Evolutionary conservation across 2,797 vertebrate species (phyloP), one percentile per base, ranked within the genome.

Genomic region (Rhinogobio ventralis): DNA sequence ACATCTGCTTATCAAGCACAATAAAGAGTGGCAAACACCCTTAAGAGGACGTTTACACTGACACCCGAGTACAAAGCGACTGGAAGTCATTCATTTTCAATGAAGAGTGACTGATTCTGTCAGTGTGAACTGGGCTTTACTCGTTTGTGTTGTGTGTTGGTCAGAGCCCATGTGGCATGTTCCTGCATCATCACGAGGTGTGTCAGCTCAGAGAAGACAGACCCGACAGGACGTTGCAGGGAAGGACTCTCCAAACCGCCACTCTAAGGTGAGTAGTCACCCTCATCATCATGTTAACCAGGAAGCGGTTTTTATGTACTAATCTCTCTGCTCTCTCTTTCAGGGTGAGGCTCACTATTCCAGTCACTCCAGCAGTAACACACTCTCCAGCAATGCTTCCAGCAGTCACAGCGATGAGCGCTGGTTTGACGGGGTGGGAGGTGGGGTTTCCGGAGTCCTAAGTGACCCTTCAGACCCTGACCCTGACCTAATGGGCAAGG

Each of bases 361-460:
- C 51, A 98, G 97, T 89, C 97, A 97, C 91, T 98, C 97, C 91
- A 98, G 97, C 95, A 99, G 96, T 82, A 98, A 97, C 91, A 99
- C 97, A 0, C 93, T 98, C 49, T 98, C 97, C 91, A 99, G 97
- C 64, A 97, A 96, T 4, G 95, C 97, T 0, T 98, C 97, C 92
- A 98, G 97, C 93, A 93, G 93, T 91, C 97, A 98, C 93, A 98
- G 97, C 0, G 97, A 98, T 0, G 97, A 98, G 77, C 96, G 96
- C 76, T 98, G 97, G 97, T 97, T 96, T 0, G 97, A 98, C 45
- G 91, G 93, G 0, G 92, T 93, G 0, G 85, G 93, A 53, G 91
- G 90, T 10, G 78, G 84, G 25, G 79, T 64, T 15, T 87, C 87
- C 0, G 87, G 89, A 6, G 82, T 85, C 84, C 88, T 91, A 0